phyloP scores from a whole-genome alignment of 1,140 invertebrate species.

The Gryon sp. region DNA sequence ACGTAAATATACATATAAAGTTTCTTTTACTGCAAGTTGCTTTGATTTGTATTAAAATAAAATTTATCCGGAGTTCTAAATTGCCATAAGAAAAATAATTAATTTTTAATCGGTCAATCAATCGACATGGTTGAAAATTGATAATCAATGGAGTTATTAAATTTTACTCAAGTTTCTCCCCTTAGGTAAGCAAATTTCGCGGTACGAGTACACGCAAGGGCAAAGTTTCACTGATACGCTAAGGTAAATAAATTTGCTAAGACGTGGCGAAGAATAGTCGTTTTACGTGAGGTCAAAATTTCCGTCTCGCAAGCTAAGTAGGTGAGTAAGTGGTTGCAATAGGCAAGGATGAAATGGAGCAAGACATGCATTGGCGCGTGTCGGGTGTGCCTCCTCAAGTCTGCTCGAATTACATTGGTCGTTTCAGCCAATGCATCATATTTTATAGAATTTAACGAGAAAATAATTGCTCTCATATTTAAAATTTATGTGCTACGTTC shows the following conservation, averaged over 20 bases:
- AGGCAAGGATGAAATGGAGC: constrained; percentile 77
- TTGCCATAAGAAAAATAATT: too few relatives aligned
- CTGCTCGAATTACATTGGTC: constrained; percentile 58
- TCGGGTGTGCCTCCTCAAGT: constrained; percentile 74
- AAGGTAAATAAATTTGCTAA: constrained; percentile 4
- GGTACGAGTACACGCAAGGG: neutral
- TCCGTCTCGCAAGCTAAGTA: constrained; percentile 75
- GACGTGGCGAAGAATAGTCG: constrained; percentile 10
- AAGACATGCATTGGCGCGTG: constrained; percentile 78
- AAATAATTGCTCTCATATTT: neutral
- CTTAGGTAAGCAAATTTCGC: neutral
- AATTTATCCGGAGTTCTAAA: too few relatives aligned
- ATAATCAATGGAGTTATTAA: neutral
- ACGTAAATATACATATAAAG: too few relatives aligned
- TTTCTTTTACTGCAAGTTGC: too few relatives aligned
- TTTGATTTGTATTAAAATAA: too few relatives aligned
- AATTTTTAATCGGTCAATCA: neutral
- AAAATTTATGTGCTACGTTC: too few relatives aligned
- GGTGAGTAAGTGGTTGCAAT: constrained; percentile 76
- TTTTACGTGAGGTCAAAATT: constrained; percentile 69
- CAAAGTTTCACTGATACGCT: neutral
- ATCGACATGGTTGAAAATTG: neutral
- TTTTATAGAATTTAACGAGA: constrained; percentile 19
- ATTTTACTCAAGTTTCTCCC: neutral
- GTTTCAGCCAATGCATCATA: constrained; percentile 17